Base-by-base conservation (phyloP, 1,140 invertebrate genomes). In the Bombus impatiens region DNA sequence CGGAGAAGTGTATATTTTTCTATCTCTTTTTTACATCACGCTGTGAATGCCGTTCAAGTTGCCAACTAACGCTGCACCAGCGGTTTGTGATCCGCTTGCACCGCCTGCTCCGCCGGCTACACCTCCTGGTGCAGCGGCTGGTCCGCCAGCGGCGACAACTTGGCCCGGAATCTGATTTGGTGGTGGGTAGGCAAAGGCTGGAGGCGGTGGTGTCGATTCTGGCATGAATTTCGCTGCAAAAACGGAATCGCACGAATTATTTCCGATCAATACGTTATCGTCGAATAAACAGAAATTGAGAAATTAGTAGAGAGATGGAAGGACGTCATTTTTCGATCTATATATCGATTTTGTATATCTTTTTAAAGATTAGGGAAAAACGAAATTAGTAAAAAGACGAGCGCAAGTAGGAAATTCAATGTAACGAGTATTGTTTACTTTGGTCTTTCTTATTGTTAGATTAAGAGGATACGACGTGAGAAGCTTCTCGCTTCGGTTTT, bases 161-260 rank as follows among this genome's bases (percentile, higher is more conserved):
- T 88, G 83, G 2, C 79, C 74, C 57, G 88, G 81, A 6, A 57
- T 70, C 47, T 87, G 53, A 83, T 35, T 62, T 82, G 93, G 93
- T 90, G 94, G 93, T 57, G 93, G 94, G 78, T 95, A 95, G 74
- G 88, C 92, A 82, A 94, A 95, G 76, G 94, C 89, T 70, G 95
- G 94, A 80, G 92, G 92, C 71, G 93, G 93, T 87, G 94, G 94
- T 82, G 95, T 85, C 77, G 94, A 92, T 57, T 96, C 96, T 70
- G 94, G 94, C 95, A 95, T 95, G 93, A 94, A 95, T 94, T 96
- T 94, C 91, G 95, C 94, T 95, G 94, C 90, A 95, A 95, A 67
- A 95, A 80, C n/a, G 12, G 12, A 67, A n/a, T 78, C 37, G 9
- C 4, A 68, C 9, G 2, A 28, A 87, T 88, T 88, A 87, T 42